Base-by-base conservation (phyloP, 2,888 invertebrate genomes). In the Argyresthia albistria region DNA sequence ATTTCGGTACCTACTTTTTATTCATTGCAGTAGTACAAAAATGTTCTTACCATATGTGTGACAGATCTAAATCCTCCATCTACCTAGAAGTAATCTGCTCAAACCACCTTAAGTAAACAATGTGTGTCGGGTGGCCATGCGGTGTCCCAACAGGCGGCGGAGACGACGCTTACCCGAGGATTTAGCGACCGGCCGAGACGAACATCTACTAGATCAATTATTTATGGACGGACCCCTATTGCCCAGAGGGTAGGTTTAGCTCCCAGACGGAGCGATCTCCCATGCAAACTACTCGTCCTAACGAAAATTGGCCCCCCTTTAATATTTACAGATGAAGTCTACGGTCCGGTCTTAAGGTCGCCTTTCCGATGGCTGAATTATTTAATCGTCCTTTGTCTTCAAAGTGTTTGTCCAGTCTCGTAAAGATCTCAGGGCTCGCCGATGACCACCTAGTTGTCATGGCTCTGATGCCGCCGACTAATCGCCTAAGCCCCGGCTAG, bases 261-360 rank as follows among this genome's bases (percentile, higher is more conserved):
- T 73, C 73, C 80, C 81, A 86, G 86, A 84, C 84, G 74, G 74
- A 67, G 65, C 72, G 76, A 77, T 76, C 80, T 75, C 79, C 74
- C 80, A 82, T 80, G 82, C 80, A 81, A 83, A 83, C 81, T 80
- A 25, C 78, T 79, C 74, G 78, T 81, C 84, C 83, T 82, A 83
- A 74, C 74, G 72, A 69, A 81, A 80, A 80, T 79, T 80, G 78
- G 74, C 73, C 70, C 67, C 65, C 69, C 72, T 80, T 76, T 78
- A 80, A 81, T 81, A 84, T 80, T 80, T 70, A 82, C 77, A 79
- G 78, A 77, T 79, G 66, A 72, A 66, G 65, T 73, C 73, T 77
- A 73, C 71, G 59, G 53, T 58, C 59, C 61, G 65, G 70, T 66
- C 69, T 76, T 81, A 84, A 77, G 79, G 86, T 84, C 61, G 75